These are phyloP conservation scores for Bungarus multicinctus DNA, from an alignment of 2,113 vertebrate genomes.

Conservation along the genomic window DNA sequence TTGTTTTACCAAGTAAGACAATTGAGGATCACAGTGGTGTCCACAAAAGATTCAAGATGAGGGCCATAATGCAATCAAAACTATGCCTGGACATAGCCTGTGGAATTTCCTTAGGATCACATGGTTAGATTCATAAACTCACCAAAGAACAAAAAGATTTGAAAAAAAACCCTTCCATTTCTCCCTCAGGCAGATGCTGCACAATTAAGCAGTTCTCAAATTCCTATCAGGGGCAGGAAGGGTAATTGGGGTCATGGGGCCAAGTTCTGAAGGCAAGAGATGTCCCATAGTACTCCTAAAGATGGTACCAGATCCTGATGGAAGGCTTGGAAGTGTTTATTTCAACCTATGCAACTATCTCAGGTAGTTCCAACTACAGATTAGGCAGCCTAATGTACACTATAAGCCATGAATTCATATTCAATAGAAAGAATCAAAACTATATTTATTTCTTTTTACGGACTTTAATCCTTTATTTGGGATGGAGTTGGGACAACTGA, in stretches of 20 bases:
- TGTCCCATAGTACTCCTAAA: conserved; percentile 58
- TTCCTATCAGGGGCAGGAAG: conserved; percentile 48
- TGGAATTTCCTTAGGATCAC: background rate
- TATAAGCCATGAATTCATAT: conserved; percentile 50
- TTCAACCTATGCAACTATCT: conserved; percentile 59
- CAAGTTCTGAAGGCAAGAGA: conserved; percentile 61
- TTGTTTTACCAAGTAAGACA: background rate
- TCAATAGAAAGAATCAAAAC: conserved; percentile 38
- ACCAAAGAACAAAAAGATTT: background rate
- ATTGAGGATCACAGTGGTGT: background rate
- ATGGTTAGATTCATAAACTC: conserved; percentile 13
- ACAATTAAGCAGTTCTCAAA: conserved; percentile 34
- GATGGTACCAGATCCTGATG: conserved; percentile 59
- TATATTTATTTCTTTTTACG: background rate
- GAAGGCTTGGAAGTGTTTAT: conserved; percentile 59
- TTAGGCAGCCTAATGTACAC: conserved; percentile 55
- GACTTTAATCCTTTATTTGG: too few relatives aligned
- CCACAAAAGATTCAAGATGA: background rate
- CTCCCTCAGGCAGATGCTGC: conserved; percentile 33
- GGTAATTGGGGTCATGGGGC: conserved; percentile 37
- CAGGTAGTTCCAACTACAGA: conserved; percentile 58
- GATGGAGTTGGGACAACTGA: too few relatives aligned
- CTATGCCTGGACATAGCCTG: background rate
- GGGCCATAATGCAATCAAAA: background rate
- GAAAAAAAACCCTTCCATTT: background rate